phyloP scores from a whole-genome alignment of 1,140 invertebrate species.

The Drosophila subobscura region DNA sequence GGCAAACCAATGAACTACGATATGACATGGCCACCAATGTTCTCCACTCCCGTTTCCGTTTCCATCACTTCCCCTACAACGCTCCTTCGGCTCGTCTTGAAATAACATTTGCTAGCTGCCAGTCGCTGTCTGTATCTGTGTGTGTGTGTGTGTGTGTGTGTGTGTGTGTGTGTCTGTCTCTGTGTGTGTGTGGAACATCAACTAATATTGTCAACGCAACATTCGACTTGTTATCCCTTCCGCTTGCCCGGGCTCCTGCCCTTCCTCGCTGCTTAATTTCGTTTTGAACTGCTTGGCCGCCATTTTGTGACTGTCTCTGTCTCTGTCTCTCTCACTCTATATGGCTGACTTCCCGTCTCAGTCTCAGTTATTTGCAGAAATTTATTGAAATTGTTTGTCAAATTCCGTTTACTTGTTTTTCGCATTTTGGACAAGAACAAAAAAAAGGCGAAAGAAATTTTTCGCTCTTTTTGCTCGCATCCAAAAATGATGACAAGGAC shows the following conservation, averaged over 20 bases:
- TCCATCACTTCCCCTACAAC: neutral
- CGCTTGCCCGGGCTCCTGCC: constrained; percentile 60
- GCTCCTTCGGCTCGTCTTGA: constrained; percentile 23
- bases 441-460: too few species aligned
- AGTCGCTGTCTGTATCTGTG: neutral
- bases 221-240: constrained; percentile 80
- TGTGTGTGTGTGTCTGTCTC: constrained; percentile 16
- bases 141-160: constrained; percentile 10
- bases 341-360: constrained; percentile 11
- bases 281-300: constrained; percentile 72
- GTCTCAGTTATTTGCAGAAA: constrained; percentile 78
- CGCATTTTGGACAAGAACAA: constrained; percentile 69
- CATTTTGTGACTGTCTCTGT: constrained; percentile 60
- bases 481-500: constrained; percentile 48
- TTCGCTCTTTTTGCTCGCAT: constrained; percentile 32
- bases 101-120: constrained; percentile 57
- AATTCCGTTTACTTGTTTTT: constrained; percentile 82
- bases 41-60: constrained; percentile 19
- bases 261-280: constrained; percentile 67
- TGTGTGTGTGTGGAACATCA: constrained; percentile 66
- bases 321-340: constrained; percentile 3
- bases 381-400: constrained; percentile 82
- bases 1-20: constrained; percentile 76
- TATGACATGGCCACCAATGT: constrained; percentile 56
- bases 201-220: constrained; percentile 79